phyloP scores from a whole-genome alignment of 2,113 vertebrate genomes.

The Cyphomyrus discorhynchus region DNA sequence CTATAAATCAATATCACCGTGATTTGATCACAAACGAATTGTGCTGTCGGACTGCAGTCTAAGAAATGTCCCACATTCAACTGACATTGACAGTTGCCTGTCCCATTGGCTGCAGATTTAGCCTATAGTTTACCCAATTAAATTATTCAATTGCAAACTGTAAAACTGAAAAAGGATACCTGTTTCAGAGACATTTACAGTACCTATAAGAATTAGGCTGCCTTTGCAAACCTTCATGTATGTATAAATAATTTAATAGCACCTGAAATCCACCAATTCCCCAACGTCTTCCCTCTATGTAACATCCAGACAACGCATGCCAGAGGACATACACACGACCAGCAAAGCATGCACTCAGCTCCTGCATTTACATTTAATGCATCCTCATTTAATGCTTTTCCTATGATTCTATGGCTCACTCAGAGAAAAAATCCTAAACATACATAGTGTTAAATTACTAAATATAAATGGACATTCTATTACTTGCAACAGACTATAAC shows the following conservation, averaged over 20 bases:
- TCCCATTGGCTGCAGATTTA: not conserved
- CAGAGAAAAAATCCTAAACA: not conserved
- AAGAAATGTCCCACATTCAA: not conserved
- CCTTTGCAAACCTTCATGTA: not conserved
- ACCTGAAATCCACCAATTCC: not conserved
- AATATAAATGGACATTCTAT: slow-evolving; percentile 21
- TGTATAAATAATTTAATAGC: not conserved
- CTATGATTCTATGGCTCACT: not conserved
- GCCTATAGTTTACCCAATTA: not conserved
- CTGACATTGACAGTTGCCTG: not conserved
- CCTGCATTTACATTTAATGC: not conserved
- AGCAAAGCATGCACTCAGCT: not conserved
- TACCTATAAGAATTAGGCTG: not conserved
- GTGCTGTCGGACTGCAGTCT: not conserved
- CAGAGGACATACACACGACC: not conserved
- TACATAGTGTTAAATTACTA: slow-evolving; percentile 9
- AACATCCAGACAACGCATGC: not conserved
- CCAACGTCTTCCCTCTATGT: not conserved
- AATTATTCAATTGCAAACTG: not conserved
- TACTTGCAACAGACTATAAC: slow-evolving; percentile 10
- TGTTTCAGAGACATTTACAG: not conserved
- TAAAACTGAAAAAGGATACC: not conserved
- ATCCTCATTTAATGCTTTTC: not conserved
- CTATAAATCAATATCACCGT: not conserved
- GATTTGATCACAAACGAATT: not conserved